phyloP scores from a whole-genome alignment of 2,888 invertebrate genomes.

The Cheilosia vulpina region DNA sequence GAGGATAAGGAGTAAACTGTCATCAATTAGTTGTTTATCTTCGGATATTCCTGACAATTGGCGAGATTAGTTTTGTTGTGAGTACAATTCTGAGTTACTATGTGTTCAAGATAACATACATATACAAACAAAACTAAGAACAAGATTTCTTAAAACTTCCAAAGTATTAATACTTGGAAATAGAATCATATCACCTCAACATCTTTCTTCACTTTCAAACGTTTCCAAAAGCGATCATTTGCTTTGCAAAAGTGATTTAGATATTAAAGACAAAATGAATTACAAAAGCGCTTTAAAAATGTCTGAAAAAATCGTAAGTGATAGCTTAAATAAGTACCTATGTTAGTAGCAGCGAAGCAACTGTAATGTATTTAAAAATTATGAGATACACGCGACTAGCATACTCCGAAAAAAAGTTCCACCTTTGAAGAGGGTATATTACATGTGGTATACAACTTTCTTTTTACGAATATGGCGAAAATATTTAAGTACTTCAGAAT shows the following conservation, averaged over 20 bases:
- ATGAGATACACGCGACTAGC: conserved; percentile 10
- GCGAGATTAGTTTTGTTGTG: conserved; percentile 22
- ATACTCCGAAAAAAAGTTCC: conserved; percentile 3
- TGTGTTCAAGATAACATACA: conserved; percentile 23
- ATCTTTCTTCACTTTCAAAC: conserved; percentile 10
- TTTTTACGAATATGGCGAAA: conserved; percentile 10
- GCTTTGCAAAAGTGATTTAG: conserved; percentile 11
- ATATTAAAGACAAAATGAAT: conserved; percentile 13
- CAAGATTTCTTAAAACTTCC: conserved; percentile 18
- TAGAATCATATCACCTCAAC: conserved; percentile 12
- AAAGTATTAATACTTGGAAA: not conserved
- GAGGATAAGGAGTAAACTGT: not conserved
- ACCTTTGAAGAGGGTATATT: conserved; percentile 3
- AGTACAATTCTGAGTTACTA: conserved; percentile 16
- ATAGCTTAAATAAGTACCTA: conserved; percentile 1
- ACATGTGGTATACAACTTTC: conserved; percentile 18
- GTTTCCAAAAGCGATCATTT: not conserved
- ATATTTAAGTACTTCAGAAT: not conserved
- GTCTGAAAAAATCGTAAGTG: not conserved
- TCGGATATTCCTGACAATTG: conserved; percentile 21
- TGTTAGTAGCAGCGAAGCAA: conserved; percentile 11
- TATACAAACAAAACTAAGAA: conserved; percentile 27
- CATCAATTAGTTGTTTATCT: conserved; percentile 6
- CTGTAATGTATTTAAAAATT: conserved; percentile 12
- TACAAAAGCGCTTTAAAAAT: conserved; percentile 12